Conservation (phyloP, 2,888 invertebrate species). For the Hoplodrina ambigua region DNA sequence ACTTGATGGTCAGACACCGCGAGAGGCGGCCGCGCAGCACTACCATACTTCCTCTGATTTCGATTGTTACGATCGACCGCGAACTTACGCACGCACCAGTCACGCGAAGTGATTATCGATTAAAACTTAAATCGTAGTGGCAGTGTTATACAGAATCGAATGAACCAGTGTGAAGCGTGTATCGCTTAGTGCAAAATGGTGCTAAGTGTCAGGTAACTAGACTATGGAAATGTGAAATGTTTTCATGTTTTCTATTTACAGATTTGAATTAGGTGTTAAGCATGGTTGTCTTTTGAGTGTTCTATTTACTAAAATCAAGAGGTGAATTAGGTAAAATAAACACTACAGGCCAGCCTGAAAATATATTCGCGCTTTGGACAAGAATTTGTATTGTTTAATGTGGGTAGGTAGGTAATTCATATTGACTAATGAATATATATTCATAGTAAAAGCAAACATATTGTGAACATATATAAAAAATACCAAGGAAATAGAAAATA, state of each 20-base stretch:
- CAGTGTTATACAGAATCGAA: conserved; percentile 64
- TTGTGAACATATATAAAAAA: neutral
- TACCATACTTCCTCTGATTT: conserved; percentile 29
- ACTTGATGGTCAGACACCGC: conserved; percentile 77
- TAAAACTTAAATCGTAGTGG: conserved; percentile 52
- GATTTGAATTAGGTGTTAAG: conserved; percentile 7
- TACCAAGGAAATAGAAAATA: neutral
- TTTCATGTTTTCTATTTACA: conserved; percentile 37
- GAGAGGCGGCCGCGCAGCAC: conserved; percentile 71
- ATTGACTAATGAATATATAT: neutral
- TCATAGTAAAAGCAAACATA: neutral
- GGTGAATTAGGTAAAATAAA: neutral
- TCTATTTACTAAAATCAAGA: neutral
- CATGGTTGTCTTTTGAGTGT: conserved; percentile 7
- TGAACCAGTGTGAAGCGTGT: conserved; percentile 68
- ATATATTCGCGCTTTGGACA: neutral
- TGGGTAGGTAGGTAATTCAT: neutral
- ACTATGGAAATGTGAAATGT: conserved; percentile 60
- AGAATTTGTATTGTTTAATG: neutral
- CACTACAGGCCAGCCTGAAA: neutral
- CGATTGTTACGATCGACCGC: conserved; percentile 54
- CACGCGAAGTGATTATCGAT: conserved; percentile 60
- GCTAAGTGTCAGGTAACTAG: conserved; percentile 84
- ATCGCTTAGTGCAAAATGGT: conserved; percentile 82
- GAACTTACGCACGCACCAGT: conserved; percentile 59